Evolutionary conservation across 2,888 invertebrate species (phyloP), one percentile per base, ranked within the genome.

Genomic region (Crioceris asparagi): DNA sequence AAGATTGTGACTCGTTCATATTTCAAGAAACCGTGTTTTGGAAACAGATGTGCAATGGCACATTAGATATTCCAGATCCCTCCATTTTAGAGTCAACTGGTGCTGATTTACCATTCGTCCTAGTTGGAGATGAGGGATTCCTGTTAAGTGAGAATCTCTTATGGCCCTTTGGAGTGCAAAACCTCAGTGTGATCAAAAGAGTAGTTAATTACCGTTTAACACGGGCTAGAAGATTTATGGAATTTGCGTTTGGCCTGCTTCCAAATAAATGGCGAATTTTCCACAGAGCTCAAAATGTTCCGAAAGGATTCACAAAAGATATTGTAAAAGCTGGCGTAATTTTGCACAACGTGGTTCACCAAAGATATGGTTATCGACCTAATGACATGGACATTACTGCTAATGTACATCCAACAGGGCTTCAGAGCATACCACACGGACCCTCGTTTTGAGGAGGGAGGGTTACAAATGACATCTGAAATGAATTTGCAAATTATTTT

Each of bases 181-280:
- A 39, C 10, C 36, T 44, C 14, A 32, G 39, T 19, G 15, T 34
- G 15, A 17, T 38, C n/a, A 42, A 43, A 36, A 37, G 34, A 34
- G 29, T 41, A 19, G 43, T 41, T 21, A 46, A 48, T 34, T 48
- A 48, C 37, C 34, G 43, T n/a, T 36, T 41, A 23, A 32, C 27
- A 18, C 36, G 46, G 29, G 54, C 52, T 31, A 32, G 54, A 37
- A 35, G 53, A 19, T 50, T 46, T 39, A 45, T 53, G 5, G 51
- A 55, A 39, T 54, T 52, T 38, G 35, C 37, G 10, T 45, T 44
- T 35, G 47, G 45, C 4, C 44, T 48, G 18, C 29, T 48, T 12
- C 34, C 41, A 26, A 55, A 45, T 25, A 55, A 55, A 41, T 55
- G 52, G 51, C 36, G 52, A 21, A 51, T 56, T 18, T 51, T 25